Base-by-base conservation (phyloP, 1,140 invertebrate species). In the Charaxes varanes region DNA sequence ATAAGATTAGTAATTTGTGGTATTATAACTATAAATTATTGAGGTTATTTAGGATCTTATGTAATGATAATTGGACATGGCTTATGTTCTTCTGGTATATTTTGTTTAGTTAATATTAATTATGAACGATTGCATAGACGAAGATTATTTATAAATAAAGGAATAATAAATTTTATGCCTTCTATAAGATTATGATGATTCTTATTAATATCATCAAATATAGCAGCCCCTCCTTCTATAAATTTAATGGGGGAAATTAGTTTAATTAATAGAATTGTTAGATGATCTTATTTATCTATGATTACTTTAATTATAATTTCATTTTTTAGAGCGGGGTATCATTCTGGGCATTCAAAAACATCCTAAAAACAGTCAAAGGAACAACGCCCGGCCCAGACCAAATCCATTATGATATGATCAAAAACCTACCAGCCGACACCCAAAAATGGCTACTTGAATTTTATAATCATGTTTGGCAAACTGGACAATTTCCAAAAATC, bases 11-110 rank as follows among this genome's bases (percentile, higher is more conserved):
- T 86, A 31, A 60, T 88, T 62, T 58, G 62, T 49, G n/a, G n/a
- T n/a, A n/a, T n/a, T n/a, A n/a, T n/a, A n/a, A n/a, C n/a, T n/a
- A n/a, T n/a, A n/a, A n/a, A n/a, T n/a, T n/a, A n/a, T n/a, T n/a
- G n/a, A n/a, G n/a, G n/a, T n/a, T n/a, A n/a, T n/a, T n/a, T n/a
- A 17, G 86, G 87, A 8, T 57, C 71, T 38, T 70, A 87, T 52
- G 43, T 85, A 43, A 85, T 91, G 83, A 90, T 90, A 85, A 68
- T 90, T 70, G 74, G n/a, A n/a, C n/a, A n/a, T n/a, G n/a, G n/a
- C n/a, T n/a, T n/a, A n/a, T n/a, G n/a, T n/a, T n/a, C n/a, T 73
- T 52, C 89, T 87, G 89, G 88, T 3, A 61, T 88, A 54, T 88
- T 86, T 86, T 91, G 88, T 38, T 90, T 89, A 2, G 88, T 86